Evolutionary conservation across 2,888 invertebrate species (phyloP).

Genomic region (Oligia latruncula): DNA sequence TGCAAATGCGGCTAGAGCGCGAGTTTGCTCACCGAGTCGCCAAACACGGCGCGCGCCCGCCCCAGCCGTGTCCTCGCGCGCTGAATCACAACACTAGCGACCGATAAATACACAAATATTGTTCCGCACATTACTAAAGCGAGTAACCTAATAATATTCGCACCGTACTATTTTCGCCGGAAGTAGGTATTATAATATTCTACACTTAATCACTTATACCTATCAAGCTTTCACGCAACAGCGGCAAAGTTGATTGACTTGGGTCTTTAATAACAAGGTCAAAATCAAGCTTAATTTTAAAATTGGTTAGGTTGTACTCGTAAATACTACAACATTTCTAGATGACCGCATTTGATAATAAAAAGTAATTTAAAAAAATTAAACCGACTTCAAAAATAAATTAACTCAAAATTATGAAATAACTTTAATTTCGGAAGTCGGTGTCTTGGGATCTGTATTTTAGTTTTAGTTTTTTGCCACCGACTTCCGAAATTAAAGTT

Average conservation of each 20-base stretch:
- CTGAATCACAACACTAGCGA: conserved; percentile 52
- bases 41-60: conserved; percentile 74
- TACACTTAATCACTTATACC: background rate
- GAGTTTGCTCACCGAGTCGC: conserved; percentile 81
- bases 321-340: background rate
- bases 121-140: conserved; percentile 28
- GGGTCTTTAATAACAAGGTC: background rate
- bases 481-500: no score
- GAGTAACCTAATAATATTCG: conserved; percentile 23
- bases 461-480: no score
- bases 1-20: conserved; percentile 80
- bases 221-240: conserved; percentile 28
- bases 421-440: no score
- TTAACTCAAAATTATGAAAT: no score
- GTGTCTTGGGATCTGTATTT: no score
- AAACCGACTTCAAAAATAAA: no score
- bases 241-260: conserved; percentile 23
- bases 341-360: conserved; percentile 27
- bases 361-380: no score
- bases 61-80: conserved; percentile 36
- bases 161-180: background rate
- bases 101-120: conserved; percentile 49
- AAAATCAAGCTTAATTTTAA: conserved; percentile 5
- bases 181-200: conserved; percentile 1
- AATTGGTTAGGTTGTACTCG: background rate